Evolutionary conservation across 2,113 vertebrate species (phyloP).

Genomic region (Uropsilus gracilis): DNA sequence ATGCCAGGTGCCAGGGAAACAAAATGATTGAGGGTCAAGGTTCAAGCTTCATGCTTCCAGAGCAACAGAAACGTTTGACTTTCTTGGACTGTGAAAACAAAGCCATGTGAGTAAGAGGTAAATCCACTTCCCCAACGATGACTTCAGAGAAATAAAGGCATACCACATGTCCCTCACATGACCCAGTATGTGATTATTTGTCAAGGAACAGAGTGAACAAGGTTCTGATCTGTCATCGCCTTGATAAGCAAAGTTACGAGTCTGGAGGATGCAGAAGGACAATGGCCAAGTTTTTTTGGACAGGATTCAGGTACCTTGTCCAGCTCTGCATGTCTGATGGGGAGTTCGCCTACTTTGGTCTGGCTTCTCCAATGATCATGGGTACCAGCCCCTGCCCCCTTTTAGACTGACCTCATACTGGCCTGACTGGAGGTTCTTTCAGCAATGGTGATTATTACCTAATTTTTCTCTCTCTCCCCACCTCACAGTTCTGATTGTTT

Average conservation of each 20-base stretch:
- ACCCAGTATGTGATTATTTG: neutral
- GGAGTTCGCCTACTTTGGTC: neutral
- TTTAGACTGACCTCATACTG: neutral
- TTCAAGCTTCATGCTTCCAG: neutral
- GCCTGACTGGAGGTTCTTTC: neutral
- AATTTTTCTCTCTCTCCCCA: neutral
- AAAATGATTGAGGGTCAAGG: neutral
- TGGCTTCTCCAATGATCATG: neutral
- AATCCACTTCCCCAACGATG: neutral
- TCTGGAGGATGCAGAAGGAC: neutral
- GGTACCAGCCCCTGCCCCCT: neutral
- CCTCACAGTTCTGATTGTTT: neutral
- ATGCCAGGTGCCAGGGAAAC: neutral
- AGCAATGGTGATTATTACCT: neutral
- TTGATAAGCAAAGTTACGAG: neutral
- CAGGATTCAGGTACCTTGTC: neutral
- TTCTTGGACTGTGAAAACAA: neutral
- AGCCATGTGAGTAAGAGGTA: neutral
- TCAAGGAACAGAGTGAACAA: neutral
- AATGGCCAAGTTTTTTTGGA: neutral
- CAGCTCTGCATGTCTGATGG: neutral
- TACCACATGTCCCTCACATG: neutral
- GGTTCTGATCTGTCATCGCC: neutral
- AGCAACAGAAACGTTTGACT: neutral
- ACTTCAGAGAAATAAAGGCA: neutral